Base-by-base conservation (phyloP, 2,113 vertebrate genomes). In the Chaetura pelagica region DNA sequence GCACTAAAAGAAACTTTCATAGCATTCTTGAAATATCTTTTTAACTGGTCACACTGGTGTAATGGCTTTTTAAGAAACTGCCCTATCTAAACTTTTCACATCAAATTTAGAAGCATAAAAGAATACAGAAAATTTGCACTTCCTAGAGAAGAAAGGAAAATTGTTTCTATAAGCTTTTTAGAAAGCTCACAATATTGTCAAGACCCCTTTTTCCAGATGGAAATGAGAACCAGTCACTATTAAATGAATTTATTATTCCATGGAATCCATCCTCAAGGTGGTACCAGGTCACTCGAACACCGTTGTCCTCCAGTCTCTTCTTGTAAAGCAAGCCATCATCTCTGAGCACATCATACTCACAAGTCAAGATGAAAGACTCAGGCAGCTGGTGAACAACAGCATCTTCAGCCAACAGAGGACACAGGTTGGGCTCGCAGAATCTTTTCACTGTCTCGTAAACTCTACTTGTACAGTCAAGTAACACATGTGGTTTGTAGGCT, bases 241-340 rank as follows among this genome's bases (percentile, higher is more conserved):
- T 89, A 18, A 98, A 84, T 30, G 93, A 95, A 84, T 21, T 97
- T 9, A 99, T 29, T 58, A 98, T 95, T 2, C 99, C 98, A 9
- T 99, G 99, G 77, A 99, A 99, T 55, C 98, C 98, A 35, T 99
- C 98, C 34, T 95, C 79, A 0, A 99, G 72, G 61, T 99, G 98
- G 68, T 93, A 93, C 98, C 99, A 99, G 12, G 97, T 98, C 87
- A 99, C 98, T 0, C 19, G 96, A 61, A 98, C 97, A 1, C 97
- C 97, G 1, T 98, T 92, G 66, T 98, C 98, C 89, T 99, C 98
- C 90, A 99, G 30, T 12, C 98, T 96, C 94, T 98, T 99, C 95
- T 98, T 98, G 91, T 98, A 99, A 18, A 99, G 83, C 58, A 99
- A 94, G 2, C 98, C 98, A 3, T 99, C 97, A 0, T 99, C 99